Conservation (phyloP, 2,797 vertebrate genomes). For the Sternotherus odoratus region DNA sequence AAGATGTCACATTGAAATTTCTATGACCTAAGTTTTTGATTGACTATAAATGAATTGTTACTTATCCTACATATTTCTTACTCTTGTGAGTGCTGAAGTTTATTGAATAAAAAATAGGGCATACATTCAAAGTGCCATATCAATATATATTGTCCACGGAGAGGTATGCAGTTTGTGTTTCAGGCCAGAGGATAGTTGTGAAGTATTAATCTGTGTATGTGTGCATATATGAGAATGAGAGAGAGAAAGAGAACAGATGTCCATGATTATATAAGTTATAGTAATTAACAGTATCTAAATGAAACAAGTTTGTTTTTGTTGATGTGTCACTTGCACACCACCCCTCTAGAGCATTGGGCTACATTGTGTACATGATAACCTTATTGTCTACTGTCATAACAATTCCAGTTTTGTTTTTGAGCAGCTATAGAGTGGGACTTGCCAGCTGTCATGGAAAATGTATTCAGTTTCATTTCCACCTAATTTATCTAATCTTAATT, state of each 20-base stretch:
- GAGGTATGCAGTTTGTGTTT: not conserved
- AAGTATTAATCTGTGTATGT: slow-evolving; percentile 41
- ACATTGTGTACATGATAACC: slow-evolving; percentile 87
- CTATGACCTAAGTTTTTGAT: not conserved
- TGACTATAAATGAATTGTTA: not conserved
- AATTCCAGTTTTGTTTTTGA: slow-evolving; percentile 82
- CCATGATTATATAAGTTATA: slow-evolving; percentile 85
- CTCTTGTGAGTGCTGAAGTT: not conserved
- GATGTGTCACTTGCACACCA: slow-evolving; percentile 91
- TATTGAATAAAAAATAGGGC: not conserved
- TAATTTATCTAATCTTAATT: slow-evolving; percentile 90
- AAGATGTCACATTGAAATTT: not conserved
- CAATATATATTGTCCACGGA: not conserved
- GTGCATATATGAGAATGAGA: slow-evolving; percentile 59
- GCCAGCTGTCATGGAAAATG: slow-evolving; percentile 91
- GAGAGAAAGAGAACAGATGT: slow-evolving; percentile 86
- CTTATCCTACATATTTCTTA: not conserved
- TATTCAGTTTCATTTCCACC: slow-evolving; percentile 89
- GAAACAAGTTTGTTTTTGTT: slow-evolving; percentile 91
- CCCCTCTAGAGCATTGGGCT: slow-evolving; percentile 85
- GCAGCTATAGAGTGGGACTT: slow-evolving; percentile 83
- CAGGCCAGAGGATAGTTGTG: slow-evolving; percentile 14
- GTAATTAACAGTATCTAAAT: slow-evolving; percentile 87
- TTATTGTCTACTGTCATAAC: slow-evolving; percentile 89
- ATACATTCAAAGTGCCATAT: not conserved